Conservation (phyloP, 2,888 invertebrate genomes). For the Amiota communis region DNA sequence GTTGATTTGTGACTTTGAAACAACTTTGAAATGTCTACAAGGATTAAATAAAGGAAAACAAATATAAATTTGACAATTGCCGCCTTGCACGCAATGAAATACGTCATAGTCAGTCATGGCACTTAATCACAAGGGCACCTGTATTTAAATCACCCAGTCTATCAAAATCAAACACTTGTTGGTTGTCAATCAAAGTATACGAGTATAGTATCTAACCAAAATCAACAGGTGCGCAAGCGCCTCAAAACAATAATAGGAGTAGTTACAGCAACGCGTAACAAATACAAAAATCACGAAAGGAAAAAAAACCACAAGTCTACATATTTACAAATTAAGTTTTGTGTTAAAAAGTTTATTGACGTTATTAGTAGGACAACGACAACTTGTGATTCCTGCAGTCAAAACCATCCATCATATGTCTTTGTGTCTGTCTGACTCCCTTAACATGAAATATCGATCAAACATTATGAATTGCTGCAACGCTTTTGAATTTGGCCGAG, state of each 20-base stretch:
- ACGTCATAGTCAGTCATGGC: no score
- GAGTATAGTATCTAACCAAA: not conserved
- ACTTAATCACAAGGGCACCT: no score
- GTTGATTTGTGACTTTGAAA: no score
- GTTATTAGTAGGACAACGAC: slow-evolving; percentile 3
- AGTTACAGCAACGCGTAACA: not conserved
- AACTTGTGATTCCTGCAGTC: slow-evolving; percentile 5
- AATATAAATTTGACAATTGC: no score
- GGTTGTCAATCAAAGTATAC: slow-evolving; percentile 7
- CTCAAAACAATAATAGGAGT: not conserved
- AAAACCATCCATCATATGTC: not conserved
- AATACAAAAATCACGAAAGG: not conserved
- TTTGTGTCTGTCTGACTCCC: slow-evolving; percentile 17
- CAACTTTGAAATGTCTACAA: no score
- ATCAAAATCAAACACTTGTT: not conserved
- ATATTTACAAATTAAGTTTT: not conserved
- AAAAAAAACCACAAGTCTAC: not conserved
- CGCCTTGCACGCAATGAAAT: no score
- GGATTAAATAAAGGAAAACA: no score
- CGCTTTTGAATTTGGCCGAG: slow-evolving; percentile 53
- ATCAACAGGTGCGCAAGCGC: slow-evolving; percentile 11
- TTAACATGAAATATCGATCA: slow-evolving; percentile 55
- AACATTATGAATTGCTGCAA: slow-evolving; percentile 48
- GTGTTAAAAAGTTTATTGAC: slow-evolving; percentile 1
- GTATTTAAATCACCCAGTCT: no score